These are phyloP conservation scores for Cantharis lateralis DNA, from an alignment of 2,888 invertebrate genomes.

Conservation along the genomic window DNA sequence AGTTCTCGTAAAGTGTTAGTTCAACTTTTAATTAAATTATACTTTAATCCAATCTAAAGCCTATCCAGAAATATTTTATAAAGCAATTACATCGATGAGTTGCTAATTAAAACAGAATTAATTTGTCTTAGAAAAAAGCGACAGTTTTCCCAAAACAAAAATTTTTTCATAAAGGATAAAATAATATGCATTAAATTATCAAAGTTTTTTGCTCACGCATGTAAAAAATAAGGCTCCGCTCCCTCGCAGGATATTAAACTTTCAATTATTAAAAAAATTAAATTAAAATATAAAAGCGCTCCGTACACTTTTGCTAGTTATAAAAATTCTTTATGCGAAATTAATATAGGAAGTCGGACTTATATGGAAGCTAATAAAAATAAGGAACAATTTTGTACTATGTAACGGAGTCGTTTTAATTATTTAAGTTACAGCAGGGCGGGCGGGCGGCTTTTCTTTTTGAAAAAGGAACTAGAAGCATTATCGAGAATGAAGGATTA, in stretches of 20 bases:
- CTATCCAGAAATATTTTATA: not conserved
- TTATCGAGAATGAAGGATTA: constrained; percentile 10
- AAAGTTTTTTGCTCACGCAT: not conserved
- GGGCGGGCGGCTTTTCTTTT: not conserved
- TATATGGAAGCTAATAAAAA: constrained; percentile 3
- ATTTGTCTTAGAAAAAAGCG: not conserved
- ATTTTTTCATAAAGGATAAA: not conserved
- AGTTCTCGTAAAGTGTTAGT: not conserved
- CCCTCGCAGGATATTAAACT: constrained; percentile 13
- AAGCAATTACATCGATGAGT: not conserved
- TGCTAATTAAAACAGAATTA: not conserved
- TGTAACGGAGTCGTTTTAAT: constrained; percentile 3
- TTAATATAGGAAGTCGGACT: constrained; percentile 8
- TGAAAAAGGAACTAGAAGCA: constrained; percentile 1
- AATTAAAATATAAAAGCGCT: constrained; percentile 8
- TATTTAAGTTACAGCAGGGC: constrained; percentile 8
- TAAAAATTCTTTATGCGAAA: constrained; percentile 7
- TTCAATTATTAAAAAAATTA: constrained; percentile 13
- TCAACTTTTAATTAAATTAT: not conserved
- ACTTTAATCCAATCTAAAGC: not conserved
- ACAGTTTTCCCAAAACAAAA: not conserved
- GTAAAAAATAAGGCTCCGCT: not conserved
- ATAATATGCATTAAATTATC: not conserved
- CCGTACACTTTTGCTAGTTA: constrained; percentile 16
- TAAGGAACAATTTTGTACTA: not conserved